Conservation (phyloP, 37 sponge, comb jelly and placozoan species). For the Cladorhizidae sp. region DNA sequence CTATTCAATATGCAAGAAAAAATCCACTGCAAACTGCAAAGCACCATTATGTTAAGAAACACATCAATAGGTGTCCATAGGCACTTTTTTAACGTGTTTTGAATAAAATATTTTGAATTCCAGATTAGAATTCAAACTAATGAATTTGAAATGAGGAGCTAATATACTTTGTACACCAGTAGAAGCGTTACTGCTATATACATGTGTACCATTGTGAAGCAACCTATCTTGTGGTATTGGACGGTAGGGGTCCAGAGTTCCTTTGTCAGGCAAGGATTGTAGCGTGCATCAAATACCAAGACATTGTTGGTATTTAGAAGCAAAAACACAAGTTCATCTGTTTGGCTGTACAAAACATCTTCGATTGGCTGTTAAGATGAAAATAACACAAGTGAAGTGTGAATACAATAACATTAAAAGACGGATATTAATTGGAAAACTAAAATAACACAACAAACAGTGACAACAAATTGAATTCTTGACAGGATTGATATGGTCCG, state of each 20-base stretch:
- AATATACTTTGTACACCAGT: no score
- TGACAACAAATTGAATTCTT: no score
- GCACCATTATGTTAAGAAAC: no score
- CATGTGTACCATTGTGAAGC: conserved; percentile 50
- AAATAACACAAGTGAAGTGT: conserved; percentile 7
- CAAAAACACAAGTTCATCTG: conserved; percentile 21
- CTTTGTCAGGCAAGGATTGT: conserved; percentile 58
- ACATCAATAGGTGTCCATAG: no score
- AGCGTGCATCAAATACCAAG: conserved; percentile 33
- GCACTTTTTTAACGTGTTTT: no score
- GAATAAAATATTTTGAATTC: no score
- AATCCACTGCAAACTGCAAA: no score
- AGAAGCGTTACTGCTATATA: no score
- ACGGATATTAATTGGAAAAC: background rate
- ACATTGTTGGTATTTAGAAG: conserved; percentile 53
- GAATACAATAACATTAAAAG: background rate
- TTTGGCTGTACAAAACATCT: conserved; percentile 48
- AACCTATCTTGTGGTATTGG: conserved; percentile 32
- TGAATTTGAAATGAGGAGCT: no score
- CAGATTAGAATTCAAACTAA: no score
- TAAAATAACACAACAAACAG: no score
- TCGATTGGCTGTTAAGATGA: background rate
- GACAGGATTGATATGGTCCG: background rate
- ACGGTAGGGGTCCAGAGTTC: conserved; percentile 49
- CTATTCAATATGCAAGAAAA: no score